Evolutionary conservation across 2,113 vertebrate species (phyloP), one percentile per base, ranked within the genome.

Genomic region (Fulica atra): DNA sequence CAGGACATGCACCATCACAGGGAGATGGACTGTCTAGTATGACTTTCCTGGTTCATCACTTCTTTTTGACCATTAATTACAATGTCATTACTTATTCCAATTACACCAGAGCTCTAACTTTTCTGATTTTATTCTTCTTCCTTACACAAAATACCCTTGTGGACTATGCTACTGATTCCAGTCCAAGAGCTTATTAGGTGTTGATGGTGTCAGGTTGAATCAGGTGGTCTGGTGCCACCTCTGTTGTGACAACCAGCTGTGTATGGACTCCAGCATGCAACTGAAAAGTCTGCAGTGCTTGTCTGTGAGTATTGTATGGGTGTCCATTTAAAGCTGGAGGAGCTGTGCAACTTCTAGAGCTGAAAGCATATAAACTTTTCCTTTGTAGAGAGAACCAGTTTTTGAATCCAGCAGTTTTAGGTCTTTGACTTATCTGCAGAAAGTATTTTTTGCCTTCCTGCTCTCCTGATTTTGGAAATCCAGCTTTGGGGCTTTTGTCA

Each of bases 181-280:
- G 40, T 25, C 46, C 31, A 29, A 33, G 50, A 63, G 17, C 23
- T 40, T 29, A 3, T 13, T 44, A 38, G 48, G 42, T 64, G 71
- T 60, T 33, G 71, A 13, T 24, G 29, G 40, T 26, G 15, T 35
- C 66, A 16, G 57, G 35, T 12, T 33, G 70, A 50, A 19, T n/a
- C 3, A 2, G 7, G 3, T 0, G 1, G 14, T 25, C 57, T 26
- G 72, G 20, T 73, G 36, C 61, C 33, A 7, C 17, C 46, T 12
- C 19, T 14, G 4, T 25, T 8, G n/a, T 19, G 42, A 15, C 28
- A 25, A 61, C 6, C 21, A 11, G 10, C 33, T 1, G 17, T 0
- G 2, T 13, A 1, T 11, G 53, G 28, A 35, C 46, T 44, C 16
- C 4, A 19, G 42, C 1, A 1, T 13, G 36, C 2, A 0, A 7